Percentiles rank a stretch among this genome's conserved stretches.
Conservation (phyloP, 2,113 vertebrate species). For the Poeciliopsis prolifica region DNA sequence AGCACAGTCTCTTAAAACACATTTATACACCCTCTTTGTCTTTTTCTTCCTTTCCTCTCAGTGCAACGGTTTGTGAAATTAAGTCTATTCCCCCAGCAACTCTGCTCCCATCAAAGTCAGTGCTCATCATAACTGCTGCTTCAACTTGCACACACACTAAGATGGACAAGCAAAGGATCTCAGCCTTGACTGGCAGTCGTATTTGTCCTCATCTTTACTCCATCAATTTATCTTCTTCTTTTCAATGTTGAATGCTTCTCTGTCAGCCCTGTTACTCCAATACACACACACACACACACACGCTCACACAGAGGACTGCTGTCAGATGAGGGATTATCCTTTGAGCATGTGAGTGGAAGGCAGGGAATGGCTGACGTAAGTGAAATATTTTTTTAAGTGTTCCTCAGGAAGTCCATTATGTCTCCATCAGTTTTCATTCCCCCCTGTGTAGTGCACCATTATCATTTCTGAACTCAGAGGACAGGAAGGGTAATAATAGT, state of each 20-base stretch:
- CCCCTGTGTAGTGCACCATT: constrained; percentile 25
- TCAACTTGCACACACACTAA: constrained; percentile 2
- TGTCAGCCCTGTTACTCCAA: constrained; percentile 21
- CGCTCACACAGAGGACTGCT: constrained; percentile 43
- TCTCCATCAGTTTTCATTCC: constrained; percentile 29
- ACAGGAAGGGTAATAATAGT: constrained; percentile 5
- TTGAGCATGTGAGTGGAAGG: constrained; percentile 26
- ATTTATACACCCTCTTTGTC: constrained; percentile 25
- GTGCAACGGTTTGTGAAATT: constrained; percentile 88
- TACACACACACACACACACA: constrained; percentile 15
- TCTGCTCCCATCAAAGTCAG: constrained; percentile 64
- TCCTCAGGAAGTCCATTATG: constrained; percentile 39
- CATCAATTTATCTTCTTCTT: constrained; percentile 41
- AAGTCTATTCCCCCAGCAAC: constrained; percentile 77
- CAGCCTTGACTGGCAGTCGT: constrained; percentile 38
- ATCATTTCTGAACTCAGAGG: constrained; percentile 17
- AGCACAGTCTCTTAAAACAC: constrained; percentile 59
- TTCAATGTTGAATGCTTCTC: constrained; percentile 44
- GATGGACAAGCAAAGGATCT: constrained; percentile 25
- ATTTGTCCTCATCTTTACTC: constrained; percentile 30
- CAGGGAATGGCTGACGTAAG: constrained; percentile 41
- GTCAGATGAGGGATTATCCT: constrained; percentile 64
- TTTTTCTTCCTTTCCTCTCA: constrained; percentile 69
- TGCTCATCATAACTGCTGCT: constrained; percentile 47
- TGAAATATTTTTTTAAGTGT: constrained; percentile 31